Conservation (phyloP, 2,113 vertebrate species). For the Chrysemys picta region DNA sequence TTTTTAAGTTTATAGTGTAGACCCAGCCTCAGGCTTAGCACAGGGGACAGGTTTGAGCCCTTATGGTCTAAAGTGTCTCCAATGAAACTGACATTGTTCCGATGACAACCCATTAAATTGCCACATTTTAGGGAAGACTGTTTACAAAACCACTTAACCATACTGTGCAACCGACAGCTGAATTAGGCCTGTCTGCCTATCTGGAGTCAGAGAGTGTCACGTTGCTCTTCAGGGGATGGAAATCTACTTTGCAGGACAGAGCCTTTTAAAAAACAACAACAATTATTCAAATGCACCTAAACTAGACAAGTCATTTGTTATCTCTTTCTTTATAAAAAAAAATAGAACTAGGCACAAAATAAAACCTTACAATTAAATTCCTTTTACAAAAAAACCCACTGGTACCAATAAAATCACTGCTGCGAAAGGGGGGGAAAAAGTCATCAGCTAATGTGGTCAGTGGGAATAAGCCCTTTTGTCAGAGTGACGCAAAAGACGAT, state of each 20-base stretch:
- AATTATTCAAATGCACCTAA: conserved; percentile 49
- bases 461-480: background rate
- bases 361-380: conserved; percentile 5
- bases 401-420: conserved; percentile 17
- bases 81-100: conserved; percentile 46
- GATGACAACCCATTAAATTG: conserved; percentile 67
- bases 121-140: conserved; percentile 67
- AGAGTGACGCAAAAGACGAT: background rate
- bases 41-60: conserved; percentile 42
- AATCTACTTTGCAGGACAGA: conserved; percentile 58
- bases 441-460: background rate
- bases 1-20: background rate
- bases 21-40: background rate
- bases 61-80: conserved; percentile 36
- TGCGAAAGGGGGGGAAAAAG: background rate
- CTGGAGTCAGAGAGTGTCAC: conserved; percentile 64
- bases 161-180: conserved; percentile 60
- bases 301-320: conserved; percentile 5
- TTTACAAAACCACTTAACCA: conserved; percentile 72
- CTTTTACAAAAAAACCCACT: background rate
- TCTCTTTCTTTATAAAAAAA: background rate
- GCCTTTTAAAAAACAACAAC: background rate
- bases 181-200: conserved; percentile 69
- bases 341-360: background rate
- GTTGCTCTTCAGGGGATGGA: conserved; percentile 62